Conservation (phyloP, 2,113 vertebrate genomes). For the Oenanthe melanoleuca region DNA sequence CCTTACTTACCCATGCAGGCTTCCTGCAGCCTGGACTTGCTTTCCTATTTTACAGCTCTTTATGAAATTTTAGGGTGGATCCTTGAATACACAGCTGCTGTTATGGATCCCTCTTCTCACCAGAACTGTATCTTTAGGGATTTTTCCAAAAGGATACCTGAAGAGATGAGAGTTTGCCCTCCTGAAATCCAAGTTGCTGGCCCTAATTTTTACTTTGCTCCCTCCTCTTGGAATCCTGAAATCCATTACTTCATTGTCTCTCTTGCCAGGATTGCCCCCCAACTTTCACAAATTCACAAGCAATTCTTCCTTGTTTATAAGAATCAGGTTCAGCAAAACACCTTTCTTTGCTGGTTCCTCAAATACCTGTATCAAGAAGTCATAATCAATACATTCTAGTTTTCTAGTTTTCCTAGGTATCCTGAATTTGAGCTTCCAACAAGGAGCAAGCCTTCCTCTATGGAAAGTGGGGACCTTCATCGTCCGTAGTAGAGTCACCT, state of each 20-base stretch:
- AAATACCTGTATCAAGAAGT: neutral
- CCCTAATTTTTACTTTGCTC: neutral
- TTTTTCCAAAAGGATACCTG: neutral
- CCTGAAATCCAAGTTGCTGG: neutral
- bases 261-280: neutral
- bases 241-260: too few relatives aligned
- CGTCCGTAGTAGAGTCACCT: too few relatives aligned
- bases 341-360: neutral
- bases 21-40: neutral
- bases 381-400: neutral
- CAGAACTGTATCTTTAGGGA: neutral
- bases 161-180: neutral
- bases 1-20: neutral
- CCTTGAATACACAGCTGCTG: neutral
- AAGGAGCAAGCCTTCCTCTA: neutral
- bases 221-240: neutral
- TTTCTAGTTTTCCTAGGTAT: neutral
- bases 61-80: neutral
- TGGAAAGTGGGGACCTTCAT: neutral
- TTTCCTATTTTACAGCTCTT: neutral
- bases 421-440: neutral
- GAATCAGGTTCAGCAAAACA: neutral
- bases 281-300: neutral
- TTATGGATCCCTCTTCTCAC: neutral
- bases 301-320: neutral